These are phyloP conservation scores for Sinelater perroti DNA, from an alignment of 2,888 invertebrate species.

Conservation along the genomic window DNA sequence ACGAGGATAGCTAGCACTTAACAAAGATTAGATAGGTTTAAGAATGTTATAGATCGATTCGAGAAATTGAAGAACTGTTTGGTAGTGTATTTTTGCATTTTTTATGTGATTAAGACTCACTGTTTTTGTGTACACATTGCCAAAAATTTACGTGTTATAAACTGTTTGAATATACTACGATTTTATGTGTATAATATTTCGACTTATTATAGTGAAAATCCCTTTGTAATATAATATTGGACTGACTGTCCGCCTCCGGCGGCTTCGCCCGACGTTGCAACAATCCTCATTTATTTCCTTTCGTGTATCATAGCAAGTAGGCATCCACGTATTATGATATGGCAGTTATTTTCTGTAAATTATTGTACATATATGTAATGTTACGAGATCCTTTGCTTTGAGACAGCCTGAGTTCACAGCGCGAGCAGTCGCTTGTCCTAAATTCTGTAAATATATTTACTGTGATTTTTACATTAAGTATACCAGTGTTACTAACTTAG, in stretches of 20 bases:
- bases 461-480: constrained; percentile 24
- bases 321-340: constrained; percentile 25
- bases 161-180: constrained; percentile 40
- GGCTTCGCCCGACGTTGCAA: constrained; percentile 3
- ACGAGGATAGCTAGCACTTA: constrained; percentile 35
- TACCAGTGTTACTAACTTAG: constrained; percentile 11
- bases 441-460: constrained; percentile 29
- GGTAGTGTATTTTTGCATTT: constrained; percentile 40
- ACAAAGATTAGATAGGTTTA: constrained; percentile 36
- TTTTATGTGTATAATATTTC: constrained; percentile 39
- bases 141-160: constrained; percentile 38
- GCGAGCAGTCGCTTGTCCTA: background rate
- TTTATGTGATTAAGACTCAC: constrained; percentile 37
- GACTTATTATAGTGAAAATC: constrained; percentile 31
- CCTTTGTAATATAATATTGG: constrained; percentile 37
- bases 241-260: constrained; percentile 25
- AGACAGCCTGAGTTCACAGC: background rate
- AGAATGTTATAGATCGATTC: constrained; percentile 39
- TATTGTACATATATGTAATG: constrained; percentile 35
- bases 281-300: constrained; percentile 13
- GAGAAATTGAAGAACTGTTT: constrained; percentile 36
- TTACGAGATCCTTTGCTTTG: constrained; percentile 13
- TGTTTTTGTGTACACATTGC: constrained; percentile 40
- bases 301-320: constrained; percentile 25
- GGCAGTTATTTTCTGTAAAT: constrained; percentile 35